Evolutionary conservation across 2,888 invertebrate species (phyloP).

Genomic region (Argynnis bischoffii): DNA sequence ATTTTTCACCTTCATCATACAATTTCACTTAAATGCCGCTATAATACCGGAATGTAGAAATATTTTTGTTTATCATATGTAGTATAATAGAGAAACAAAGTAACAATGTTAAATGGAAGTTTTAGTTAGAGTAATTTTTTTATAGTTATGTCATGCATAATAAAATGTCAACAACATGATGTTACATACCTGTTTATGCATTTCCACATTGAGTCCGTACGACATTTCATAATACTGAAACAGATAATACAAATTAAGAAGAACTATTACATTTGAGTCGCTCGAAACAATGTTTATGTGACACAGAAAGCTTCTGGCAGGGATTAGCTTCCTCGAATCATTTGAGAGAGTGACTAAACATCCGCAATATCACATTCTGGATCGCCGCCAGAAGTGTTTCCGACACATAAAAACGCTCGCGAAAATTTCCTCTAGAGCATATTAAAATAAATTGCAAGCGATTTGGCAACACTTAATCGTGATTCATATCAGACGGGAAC

Average conservation of each 20-base stretch:
- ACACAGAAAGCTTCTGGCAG: slow-evolving; percentile 74
- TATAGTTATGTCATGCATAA: slow-evolving; percentile 3
- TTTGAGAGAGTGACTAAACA: slow-evolving; percentile 78
- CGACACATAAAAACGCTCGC: slow-evolving; percentile 80
- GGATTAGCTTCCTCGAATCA: slow-evolving; percentile 78
- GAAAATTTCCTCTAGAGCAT: slow-evolving; percentile 77
- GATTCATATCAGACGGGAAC: slow-evolving; percentile 76
- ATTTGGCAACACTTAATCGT: slow-evolving; percentile 82
- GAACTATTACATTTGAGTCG: slow-evolving; percentile 46
- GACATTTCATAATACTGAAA: slow-evolving; percentile 99
- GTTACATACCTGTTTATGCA: slow-evolving; percentile 96
- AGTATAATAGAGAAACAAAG: too few species aligned
- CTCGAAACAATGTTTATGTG: slow-evolving; percentile 59
- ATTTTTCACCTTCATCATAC: slow-evolving; percentile 52
- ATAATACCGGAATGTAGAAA: slow-evolving; percentile 55
- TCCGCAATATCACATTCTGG: slow-evolving; percentile 76
- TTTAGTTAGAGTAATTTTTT: background rate
- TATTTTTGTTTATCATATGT: slow-evolving; percentile 24
- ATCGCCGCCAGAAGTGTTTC: slow-evolving; percentile 76
- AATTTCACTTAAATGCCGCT: slow-evolving; percentile 45
- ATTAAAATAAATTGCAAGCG: slow-evolving; percentile 82
- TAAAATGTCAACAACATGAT: slow-evolving; percentile 28
- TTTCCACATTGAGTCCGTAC: slow-evolving; percentile 97
- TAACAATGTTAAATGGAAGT: too few species aligned
- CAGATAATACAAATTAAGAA: slow-evolving; percentile 69